Base-by-base conservation (phyloP, 92 coral and sea anemone species). In the Porites evermanni region DNA sequence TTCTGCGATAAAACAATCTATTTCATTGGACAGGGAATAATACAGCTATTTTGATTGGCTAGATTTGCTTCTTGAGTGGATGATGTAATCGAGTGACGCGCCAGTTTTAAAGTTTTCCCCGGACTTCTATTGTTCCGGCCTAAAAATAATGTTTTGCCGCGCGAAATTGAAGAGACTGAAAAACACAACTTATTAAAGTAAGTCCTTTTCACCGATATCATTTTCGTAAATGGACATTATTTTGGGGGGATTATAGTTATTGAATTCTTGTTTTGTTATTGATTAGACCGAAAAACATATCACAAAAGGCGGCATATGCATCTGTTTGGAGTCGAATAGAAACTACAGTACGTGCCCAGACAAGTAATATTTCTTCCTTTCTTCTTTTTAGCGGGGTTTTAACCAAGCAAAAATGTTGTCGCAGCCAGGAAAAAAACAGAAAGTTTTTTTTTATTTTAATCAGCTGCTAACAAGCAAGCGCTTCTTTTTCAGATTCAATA, bases 71-170 rank as follows among this genome's bases (percentile, higher is more conserved):
- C 54, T 13, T 8, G 10, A 16, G 9, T 3, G 12, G 17, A 64
- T 81, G 86, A 81, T 81, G 86, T 70, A 74, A 81, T 70, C 19
- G 32, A 18, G 12, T 81, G 86, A 81, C 77, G 86, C 86, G 78
- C 77, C 86, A 81, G 64, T 64, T 81, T 81, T 53, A 59, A 81
- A 81, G 67, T 24, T n/a, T 81, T 38, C 47, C 52, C 19, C 47
- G 64, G 32, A 13, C 77, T 81, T 32, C 20, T 67, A 38, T 38
- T 38, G 47, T 38, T 38, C 47, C 47, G 47, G 47, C 67, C 58
- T 18, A 21, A 67, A 80, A 51, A 51, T 44, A 2, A 18, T 20
- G 47, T 52, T 66, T 26, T 7, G 2, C 12, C 13, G 23, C 8
- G 2, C 64, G 3, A 52, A 53, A 53, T 52, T 52, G 20, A 8